Evolutionary conservation across 1,140 invertebrate species (phyloP).

Genomic region (Lysiphlebus fabarum): DNA sequence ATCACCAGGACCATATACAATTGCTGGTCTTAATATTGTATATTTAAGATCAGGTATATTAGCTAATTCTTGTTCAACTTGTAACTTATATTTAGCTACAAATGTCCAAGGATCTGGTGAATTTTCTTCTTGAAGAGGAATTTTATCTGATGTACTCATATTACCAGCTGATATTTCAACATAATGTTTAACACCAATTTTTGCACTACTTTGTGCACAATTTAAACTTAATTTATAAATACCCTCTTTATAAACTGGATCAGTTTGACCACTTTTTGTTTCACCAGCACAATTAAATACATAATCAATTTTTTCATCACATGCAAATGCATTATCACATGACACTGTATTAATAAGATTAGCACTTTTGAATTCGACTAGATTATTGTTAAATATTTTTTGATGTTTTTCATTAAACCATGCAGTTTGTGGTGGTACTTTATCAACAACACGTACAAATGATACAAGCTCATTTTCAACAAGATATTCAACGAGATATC

Average conservation of each 20-base stretch:
- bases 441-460: slow-evolving; percentile 79
- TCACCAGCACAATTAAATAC: slow-evolving; percentile 88
- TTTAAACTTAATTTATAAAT: slow-evolving; percentile 80
- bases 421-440: slow-evolving; percentile 86
- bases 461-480: slow-evolving; percentile 74
- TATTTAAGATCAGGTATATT: slow-evolving; percentile 69
- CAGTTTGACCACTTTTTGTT: slow-evolving; percentile 82
- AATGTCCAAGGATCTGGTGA: slow-evolving; percentile 78
- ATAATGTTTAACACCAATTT: slow-evolving; percentile 66
- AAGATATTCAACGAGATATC: slow-evolving; percentile 81
- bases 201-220: slow-evolving; percentile 75
- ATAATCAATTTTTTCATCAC: slow-evolving; percentile 65
- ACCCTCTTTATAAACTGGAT: slow-evolving; percentile 86
- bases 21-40: slow-evolving; percentile 77
- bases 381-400: slow-evolving; percentile 66
- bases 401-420: slow-evolving; percentile 78
- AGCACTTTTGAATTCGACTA: slow-evolving; percentile 85
- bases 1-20: slow-evolving; percentile 84
- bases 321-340: slow-evolving; percentile 72
- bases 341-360: slow-evolving; percentile 84
- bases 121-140: slow-evolving; percentile 74
- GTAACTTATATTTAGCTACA: slow-evolving; percentile 77
- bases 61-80: slow-evolving; percentile 77
- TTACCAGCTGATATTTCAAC: slow-evolving; percentile 84
- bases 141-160: slow-evolving; percentile 77